Evolutionary conservation across 2,888 invertebrate genomes (phyloP), one percentile per base, ranked within the genome.

Genomic region (Dynastes hyllus): DNA sequence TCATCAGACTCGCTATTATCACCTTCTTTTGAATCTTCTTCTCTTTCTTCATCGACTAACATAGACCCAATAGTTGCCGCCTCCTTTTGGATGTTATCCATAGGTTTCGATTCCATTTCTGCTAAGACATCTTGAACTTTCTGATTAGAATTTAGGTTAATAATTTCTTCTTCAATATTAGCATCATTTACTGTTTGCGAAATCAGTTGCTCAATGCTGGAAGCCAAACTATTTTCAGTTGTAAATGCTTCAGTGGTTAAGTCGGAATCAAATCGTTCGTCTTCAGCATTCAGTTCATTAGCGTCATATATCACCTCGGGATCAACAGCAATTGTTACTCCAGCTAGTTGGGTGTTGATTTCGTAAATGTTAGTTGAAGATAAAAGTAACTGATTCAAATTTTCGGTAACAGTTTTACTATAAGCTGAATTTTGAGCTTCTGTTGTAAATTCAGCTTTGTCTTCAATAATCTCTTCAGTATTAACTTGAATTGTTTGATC

Each of bases 321-420:
- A 22, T 77, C 53, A 77, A 79, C 29, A 37, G 73, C 69, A 32
- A 40, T 13, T 2, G 70, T 73, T 13, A 45, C 45, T 6, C 53
- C 69, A 4, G 83, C 80, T 40, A 88, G 78, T 79, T 88, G 86
- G 8, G 86, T 84, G 78, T 88, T 88, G 40, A 88, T 87, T 81
- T 88, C 87, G 76, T 87, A 86, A 78, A 88, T 86, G 79, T 87
- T 87, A 0, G 87, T 88, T 1, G 86, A 85, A 3, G 86, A 84
- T 6, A 87, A 77, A 40, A 88, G 78, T 9, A 87, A 81, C 79
- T 88, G 86, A 76, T 88, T 85, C 51, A 88, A 81, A 45, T 86
- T 80, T 81, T 85, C 85, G 13, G 85, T 83, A 51, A 83, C 82
- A 8, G 79, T 78, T 32, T 79, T 53, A 40, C 77, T 80, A 27